phyloP scores from a whole-genome alignment of 2,113 vertebrate genomes.

The Arvicanthis niloticus region DNA sequence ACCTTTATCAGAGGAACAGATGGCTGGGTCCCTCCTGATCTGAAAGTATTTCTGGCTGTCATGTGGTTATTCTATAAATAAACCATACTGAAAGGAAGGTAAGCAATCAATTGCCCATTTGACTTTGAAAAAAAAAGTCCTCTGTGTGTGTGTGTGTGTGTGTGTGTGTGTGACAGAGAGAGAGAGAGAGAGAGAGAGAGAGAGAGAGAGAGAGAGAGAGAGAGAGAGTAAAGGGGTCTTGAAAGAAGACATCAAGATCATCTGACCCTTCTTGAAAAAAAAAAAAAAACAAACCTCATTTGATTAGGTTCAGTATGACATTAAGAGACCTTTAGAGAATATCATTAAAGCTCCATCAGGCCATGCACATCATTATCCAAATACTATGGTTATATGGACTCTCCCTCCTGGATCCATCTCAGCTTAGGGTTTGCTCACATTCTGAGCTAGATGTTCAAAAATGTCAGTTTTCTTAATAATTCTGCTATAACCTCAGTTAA shows the following conservation, averaged over 20 bases:
- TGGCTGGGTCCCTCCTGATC: conserved; percentile 69
- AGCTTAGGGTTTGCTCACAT: no score
- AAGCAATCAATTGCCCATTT: conserved; percentile 54
- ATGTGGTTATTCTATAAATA: conserved; percentile 79
- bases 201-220: not conserved
- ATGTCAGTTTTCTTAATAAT: not conserved
- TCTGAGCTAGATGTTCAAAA: not conserved
- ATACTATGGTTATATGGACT: not conserved
- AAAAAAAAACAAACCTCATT: no score
- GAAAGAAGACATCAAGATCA: not conserved
- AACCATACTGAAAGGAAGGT: conserved; percentile 59
- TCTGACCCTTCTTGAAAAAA: not conserved
- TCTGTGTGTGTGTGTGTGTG: not conserved
- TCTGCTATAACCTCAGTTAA: not conserved
- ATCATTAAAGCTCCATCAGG: not conserved
- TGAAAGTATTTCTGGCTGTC: conserved; percentile 77
- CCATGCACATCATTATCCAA: not conserved
- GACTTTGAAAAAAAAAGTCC: conserved; percentile 34
- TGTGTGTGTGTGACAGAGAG: not conserved
- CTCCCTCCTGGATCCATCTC: not conserved
- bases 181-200: no score
- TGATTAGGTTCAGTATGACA: conserved; percentile 12
- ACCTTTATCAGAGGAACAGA: conserved; percentile 74
- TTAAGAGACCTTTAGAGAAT: not conserved
- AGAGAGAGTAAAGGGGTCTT: not conserved